A percentile compares a stretch with the other conserved stretches of the same genome.
These are phyloP conservation scores for Autographa pulchrina DNA, from an alignment of 2,888 invertebrate species.

Conservation along the genomic window DNA sequence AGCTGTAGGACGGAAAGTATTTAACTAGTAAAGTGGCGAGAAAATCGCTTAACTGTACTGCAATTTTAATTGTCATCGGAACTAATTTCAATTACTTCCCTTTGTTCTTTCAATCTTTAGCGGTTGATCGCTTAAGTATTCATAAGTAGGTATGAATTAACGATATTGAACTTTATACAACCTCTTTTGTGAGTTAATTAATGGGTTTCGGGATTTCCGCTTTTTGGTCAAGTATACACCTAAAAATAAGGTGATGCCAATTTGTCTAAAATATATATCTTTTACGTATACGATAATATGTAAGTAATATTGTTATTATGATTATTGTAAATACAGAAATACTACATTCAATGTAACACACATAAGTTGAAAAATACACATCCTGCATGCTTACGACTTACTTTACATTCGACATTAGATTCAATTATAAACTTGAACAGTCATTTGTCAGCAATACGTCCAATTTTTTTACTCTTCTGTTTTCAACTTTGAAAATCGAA, in stretches of 20 bases:
- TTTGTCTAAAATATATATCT: too few species aligned
- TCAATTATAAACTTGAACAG: background rate
- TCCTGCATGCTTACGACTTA: too few species aligned
- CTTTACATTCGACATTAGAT: background rate
- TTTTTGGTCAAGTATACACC: too few species aligned
- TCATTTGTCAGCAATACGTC: slow-evolving; percentile 7
- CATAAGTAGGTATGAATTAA: background rate
- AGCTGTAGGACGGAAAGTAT: slow-evolving; percentile 39
- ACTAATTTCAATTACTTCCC: background rate
- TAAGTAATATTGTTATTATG: too few species aligned
- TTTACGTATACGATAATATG: too few species aligned
- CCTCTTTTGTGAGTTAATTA: background rate
- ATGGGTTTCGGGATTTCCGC: too few species aligned
- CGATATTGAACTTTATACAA: background rate
- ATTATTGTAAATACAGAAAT: too few species aligned
- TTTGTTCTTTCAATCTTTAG: background rate
- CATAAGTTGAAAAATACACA: too few species aligned
- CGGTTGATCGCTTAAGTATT: background rate
- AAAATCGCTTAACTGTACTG: slow-evolving; percentile 13
- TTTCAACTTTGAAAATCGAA: slow-evolving; percentile 42
- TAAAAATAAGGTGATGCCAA: too few species aligned
- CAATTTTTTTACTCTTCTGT: slow-evolving; percentile 9
- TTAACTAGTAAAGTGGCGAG: slow-evolving; percentile 16
- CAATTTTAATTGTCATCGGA: slow-evolving; percentile 25
- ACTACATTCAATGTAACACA: too few species aligned